These are phyloP conservation scores for Andrena haemorrhoa DNA, from an alignment of 2,888 invertebrate genomes.

Conservation along the genomic window DNA sequence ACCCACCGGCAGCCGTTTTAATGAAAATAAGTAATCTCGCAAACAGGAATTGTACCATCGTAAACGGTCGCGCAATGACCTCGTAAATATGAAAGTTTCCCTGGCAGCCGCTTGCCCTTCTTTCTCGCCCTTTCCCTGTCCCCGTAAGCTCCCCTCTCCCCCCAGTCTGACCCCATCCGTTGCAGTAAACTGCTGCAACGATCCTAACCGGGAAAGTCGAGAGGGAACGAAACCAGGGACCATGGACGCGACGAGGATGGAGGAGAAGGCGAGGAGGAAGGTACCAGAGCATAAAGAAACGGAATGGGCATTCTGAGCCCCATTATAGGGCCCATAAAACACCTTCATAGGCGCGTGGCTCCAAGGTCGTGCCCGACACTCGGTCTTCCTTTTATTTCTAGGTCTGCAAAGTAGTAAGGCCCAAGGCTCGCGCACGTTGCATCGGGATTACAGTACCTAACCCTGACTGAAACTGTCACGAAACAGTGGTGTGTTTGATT, in stretches of 20 bases:
- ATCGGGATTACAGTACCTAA: background rate
- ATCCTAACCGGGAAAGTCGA: constrained; percentile 22
- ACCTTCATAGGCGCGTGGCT: constrained; percentile 81
- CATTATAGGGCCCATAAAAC: constrained; percentile 81
- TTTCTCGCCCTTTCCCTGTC: constrained; percentile 14
- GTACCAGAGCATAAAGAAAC: constrained; percentile 63
- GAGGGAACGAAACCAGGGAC: constrained; percentile 20
- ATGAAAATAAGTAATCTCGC: constrained; percentile 83
- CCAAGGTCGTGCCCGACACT: constrained; percentile 76
- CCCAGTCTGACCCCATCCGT: background rate
- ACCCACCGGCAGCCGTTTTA: constrained; percentile 79
- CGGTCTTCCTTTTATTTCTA: constrained; percentile 60
- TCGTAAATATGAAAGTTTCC: constrained; percentile 82
- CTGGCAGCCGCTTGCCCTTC: constrained; percentile 27
- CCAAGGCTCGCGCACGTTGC: constrained; percentile 5
- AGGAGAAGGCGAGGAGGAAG: constrained; percentile 30
- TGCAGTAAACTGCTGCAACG: constrained; percentile 45
- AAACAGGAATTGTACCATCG: constrained; percentile 81
- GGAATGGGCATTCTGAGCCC: constrained; percentile 76
- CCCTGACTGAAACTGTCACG: too few species aligned
- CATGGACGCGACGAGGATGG: constrained; percentile 12
- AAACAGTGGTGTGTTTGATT: too few species aligned
- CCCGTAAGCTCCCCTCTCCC: constrained; percentile 7
- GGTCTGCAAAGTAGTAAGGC: background rate
- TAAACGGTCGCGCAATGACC: constrained; percentile 79